Evolutionary conservation across 1,140 invertebrate genomes (phyloP).

Genomic region (Drosophila busckii): DNA sequence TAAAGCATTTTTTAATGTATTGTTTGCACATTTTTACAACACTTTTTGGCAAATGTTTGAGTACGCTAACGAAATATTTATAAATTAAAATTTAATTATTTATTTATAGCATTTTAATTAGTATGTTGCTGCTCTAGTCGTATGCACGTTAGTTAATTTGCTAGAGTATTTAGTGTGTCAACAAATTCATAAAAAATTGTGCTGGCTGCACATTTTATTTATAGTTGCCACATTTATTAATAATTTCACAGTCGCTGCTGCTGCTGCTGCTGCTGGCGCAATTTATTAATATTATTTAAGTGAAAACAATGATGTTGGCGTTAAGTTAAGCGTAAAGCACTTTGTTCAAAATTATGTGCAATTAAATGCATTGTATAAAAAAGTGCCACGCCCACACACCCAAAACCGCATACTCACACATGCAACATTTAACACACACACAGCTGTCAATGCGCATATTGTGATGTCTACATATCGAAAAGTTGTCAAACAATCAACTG

Average conservation of each 20-base stretch:
- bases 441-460: too few species aligned
- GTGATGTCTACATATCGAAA: conserved; percentile 4
- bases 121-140: too few species aligned
- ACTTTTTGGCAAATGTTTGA: too few species aligned
- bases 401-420: too few species aligned
- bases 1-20: conserved; percentile 25
- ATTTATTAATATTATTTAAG: conserved; percentile 65
- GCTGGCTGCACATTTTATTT: conserved; percentile 54
- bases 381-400: conserved; percentile 12
- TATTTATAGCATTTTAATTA: too few species aligned
- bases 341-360: conserved; percentile 62
- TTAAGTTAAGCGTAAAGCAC: conserved; percentile 65
- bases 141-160: too few species aligned
- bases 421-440: background rate
- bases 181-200: too few species aligned
- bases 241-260: too few species aligned
- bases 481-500: conserved; percentile 11
- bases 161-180: too few species aligned
- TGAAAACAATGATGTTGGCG: conserved; percentile 68
- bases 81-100: too few species aligned
- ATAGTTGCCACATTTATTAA: conserved; percentile 43
- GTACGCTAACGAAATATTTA: too few species aligned
- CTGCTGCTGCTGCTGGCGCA: background rate
- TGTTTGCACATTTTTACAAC: conserved; percentile 49
- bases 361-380: conserved; percentile 36